Percentiles rank a stretch among this genome's conserved stretches.
phyloP scores from a whole-genome alignment of 30 jellyfish, hydroid and myxozoan genomes.

The Calvadosia cruxmelitensis region DNA sequence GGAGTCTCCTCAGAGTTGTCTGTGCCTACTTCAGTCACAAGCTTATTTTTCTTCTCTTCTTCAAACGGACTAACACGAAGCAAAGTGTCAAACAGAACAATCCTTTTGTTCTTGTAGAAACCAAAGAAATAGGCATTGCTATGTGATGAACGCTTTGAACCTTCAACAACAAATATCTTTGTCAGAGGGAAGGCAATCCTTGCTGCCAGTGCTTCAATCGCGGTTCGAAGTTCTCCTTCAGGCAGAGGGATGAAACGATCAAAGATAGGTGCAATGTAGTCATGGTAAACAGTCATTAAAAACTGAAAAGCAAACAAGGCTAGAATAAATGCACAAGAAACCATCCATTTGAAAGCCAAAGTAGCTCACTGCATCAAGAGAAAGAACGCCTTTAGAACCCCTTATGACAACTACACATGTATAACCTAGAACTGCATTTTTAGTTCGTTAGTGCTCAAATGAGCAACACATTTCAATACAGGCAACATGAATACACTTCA shows the following conservation, averaged over 20 bases:
- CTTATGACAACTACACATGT: too few relatives aligned
- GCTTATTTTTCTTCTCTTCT: slow-evolving; percentile 39
- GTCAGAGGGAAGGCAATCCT: slow-evolving; percentile 75
- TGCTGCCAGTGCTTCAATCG: slow-evolving; percentile 76
- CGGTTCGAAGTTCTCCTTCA: slow-evolving; percentile 55
- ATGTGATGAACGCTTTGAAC: slow-evolving; percentile 95
- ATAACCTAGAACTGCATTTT: too few relatives aligned
- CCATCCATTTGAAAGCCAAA: not conserved
- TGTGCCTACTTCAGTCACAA: not conserved
- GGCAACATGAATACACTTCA: too few relatives aligned
- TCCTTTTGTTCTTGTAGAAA: slow-evolving; percentile 71
- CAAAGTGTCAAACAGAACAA: slow-evolving; percentile 85
- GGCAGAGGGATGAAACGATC: slow-evolving; percentile 88
- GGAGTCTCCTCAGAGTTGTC: slow-evolving; percentile 3
- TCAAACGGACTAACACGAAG: slow-evolving; percentile 84
- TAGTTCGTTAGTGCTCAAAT: too few relatives aligned
- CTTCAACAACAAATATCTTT: slow-evolving; percentile 82
- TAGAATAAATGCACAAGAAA: not conserved
- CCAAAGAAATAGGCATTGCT: slow-evolving; percentile 98
- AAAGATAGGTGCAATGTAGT: slow-evolving; percentile 94
- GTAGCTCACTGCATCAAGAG: too few relatives aligned
- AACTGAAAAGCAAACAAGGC: slow-evolving; percentile 25
- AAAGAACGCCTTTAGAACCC: too few relatives aligned
- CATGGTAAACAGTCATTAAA: slow-evolving; percentile 85
- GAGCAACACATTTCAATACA: too few relatives aligned